phyloP scores from a whole-genome alignment of 2,888 invertebrate species.

The Hemithea aestivaria region DNA sequence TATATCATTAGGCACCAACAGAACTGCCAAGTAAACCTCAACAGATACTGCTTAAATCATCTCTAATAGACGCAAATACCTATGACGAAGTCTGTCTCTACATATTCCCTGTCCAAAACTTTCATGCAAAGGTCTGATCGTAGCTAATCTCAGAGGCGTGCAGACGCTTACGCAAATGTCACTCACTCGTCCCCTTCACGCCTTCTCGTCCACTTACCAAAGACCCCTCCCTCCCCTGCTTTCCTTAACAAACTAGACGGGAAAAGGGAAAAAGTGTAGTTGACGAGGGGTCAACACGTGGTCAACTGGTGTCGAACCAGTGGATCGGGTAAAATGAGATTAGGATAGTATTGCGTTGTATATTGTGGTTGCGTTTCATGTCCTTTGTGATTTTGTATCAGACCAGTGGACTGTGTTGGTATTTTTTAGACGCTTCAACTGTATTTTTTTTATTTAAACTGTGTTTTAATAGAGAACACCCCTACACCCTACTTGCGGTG shows the following conservation, averaged over 20 bases:
- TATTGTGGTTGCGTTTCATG: conserved; percentile 42
- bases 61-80: too few species aligned
- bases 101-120: conserved; percentile 32
- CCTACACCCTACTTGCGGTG: too few species aligned
- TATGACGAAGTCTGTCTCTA: conserved; percentile 12
- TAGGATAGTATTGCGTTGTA: conserved; percentile 49
- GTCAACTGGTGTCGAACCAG: conserved; percentile 29
- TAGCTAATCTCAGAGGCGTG: conserved; percentile 63
- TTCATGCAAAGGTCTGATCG: conserved; percentile 42
- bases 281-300: conserved; percentile 29
- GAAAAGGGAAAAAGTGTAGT: conserved; percentile 24
- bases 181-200: conserved; percentile 61
- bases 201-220: conserved; percentile 34
- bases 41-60: too few species aligned
- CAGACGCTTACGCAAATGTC: conserved; percentile 65
- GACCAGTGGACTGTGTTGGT: conserved; percentile 16
- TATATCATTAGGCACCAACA: too few species aligned
- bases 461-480: too few species aligned
- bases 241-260: conserved; percentile 16
- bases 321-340: conserved; percentile 51
- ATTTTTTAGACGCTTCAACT: conserved; percentile 15
- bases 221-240: conserved; percentile 33
- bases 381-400: conserved; percentile 33
- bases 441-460: too few species aligned
- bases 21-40: too few species aligned